phyloP scores from a whole-genome alignment of 2,113 vertebrate species.

The Grammomys surdaster region DNA sequence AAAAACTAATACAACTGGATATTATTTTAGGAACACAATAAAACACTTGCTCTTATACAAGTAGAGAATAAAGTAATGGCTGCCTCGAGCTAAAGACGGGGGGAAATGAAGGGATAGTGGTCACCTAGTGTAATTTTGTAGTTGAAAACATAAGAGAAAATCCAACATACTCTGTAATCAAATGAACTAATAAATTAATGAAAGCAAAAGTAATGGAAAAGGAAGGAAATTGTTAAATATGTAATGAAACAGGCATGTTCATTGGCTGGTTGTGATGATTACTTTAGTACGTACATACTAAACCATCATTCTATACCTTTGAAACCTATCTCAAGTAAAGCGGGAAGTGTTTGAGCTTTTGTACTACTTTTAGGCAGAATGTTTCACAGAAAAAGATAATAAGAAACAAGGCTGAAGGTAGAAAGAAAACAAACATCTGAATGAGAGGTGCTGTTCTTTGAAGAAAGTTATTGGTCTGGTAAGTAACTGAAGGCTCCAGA shows the following conservation, averaged over 20 bases:
- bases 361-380: neutral
- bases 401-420: neutral
- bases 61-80: neutral
- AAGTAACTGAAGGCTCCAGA: neutral
- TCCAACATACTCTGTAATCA: neutral
- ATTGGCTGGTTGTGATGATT: neutral
- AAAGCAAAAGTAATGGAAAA: neutral
- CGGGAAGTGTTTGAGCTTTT: neutral
- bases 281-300: neutral
- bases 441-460: neutral
- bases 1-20: neutral
- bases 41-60: neutral
- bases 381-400: neutral
- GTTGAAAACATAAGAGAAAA: neutral
- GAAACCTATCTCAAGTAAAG: neutral
- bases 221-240: neutral
- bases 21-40: neutral
- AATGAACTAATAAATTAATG: neutral
- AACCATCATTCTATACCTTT: neutral
- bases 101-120: neutral
- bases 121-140: neutral
- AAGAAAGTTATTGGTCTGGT: neutral
- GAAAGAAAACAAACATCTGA: neutral
- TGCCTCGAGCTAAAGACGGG: neutral
- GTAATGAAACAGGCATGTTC: neutral